Base-by-base conservation (phyloP, 2,888 invertebrate genomes). In the Podabrus alpinus region DNA sequence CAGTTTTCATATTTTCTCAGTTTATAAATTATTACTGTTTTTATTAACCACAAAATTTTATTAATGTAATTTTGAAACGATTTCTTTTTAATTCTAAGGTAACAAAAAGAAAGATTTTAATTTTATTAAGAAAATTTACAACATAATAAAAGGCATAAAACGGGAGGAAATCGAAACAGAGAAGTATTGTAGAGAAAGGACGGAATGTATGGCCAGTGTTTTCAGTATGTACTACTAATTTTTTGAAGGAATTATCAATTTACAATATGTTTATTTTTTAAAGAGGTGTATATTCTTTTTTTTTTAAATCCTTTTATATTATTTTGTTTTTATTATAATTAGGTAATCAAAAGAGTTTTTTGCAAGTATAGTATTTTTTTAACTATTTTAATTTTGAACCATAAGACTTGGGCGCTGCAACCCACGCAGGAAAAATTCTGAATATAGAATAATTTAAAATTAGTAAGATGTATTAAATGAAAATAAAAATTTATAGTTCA, bases 21-120 rank as follows among this genome's bases (percentile, higher is more conserved):
- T n/a, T 13, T 45, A 45, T 45, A 45, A n/a, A 7, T 45, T 45
- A 45, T 45, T n/a, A 45, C 7, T n/a, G 81, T 83, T 74, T 45
- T 45, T 45, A 45, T n/a, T 45, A 45, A 45, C n/a, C 2, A 1
- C 45, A 45, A 45, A 45, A 45, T 7, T 45, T 45, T 45, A 7
- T 45, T 45, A 9, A 45, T 45, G 45, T 45, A 45, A 45, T 45
- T 45, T 45, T 45, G 45, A 45, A 45, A 45, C 45, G 9, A 45
- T 45, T 45, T 45, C 7, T 45, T 45, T 45, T 45, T 45, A 45
- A 45, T 45, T 45, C 45, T 45, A 45, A 45, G 45, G 45, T 45
- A 45, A 45, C 45, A 45, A 45, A 45, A 45, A 45, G 45, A 45
- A 45, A 45, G 45, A 45, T 45, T 45, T 45, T 45, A 45, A 45